phyloP scores from a whole-genome alignment of 1,140 invertebrate genomes.

The Chironomus tepperi region DNA sequence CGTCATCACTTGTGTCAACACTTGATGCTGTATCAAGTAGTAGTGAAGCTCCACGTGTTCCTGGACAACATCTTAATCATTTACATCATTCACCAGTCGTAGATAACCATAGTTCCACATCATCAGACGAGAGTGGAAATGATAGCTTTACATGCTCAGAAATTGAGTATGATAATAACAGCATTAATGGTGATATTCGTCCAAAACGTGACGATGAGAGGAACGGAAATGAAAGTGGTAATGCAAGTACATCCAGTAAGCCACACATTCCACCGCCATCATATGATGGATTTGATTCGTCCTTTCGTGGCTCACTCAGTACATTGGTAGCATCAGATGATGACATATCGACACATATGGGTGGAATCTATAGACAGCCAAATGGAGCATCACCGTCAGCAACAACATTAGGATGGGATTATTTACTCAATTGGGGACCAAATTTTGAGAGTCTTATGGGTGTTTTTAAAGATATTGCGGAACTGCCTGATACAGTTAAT shows the following conservation, averaged over 20 bases:
- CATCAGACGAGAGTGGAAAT: slow-evolving; percentile 89
- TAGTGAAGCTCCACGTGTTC: slow-evolving; percentile 69
- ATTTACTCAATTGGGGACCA: slow-evolving; percentile 89
- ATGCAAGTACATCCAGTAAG: slow-evolving; percentile 45
- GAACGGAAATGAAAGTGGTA: slow-evolving; percentile 49
- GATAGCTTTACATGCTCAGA: slow-evolving; percentile 97
- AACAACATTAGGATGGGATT: slow-evolving; percentile 78
- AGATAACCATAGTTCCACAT: slow-evolving; percentile 71
- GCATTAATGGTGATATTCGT: slow-evolving; percentile 63
- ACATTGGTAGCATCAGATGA: slow-evolving; percentile 88
- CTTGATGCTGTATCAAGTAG: slow-evolving; percentile 86
- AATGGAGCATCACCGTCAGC: slow-evolving; percentile 62
- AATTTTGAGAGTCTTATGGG: slow-evolving; percentile 91
- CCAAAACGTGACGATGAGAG: slow-evolving; percentile 58
- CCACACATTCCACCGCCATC: slow-evolving; percentile 60
- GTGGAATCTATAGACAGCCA: slow-evolving; percentile 61
- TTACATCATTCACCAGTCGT: slow-evolving; percentile 59
- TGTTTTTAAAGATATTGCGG: slow-evolving; percentile 92
- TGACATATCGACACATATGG: slow-evolving; percentile 66
- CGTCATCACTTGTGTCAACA: slow-evolving; percentile 83
- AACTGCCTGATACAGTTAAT: slow-evolving; percentile 74
- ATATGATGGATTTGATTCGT: slow-evolving; percentile 88
- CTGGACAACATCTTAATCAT: slow-evolving; percentile 47
- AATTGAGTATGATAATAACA: slow-evolving; percentile 91
- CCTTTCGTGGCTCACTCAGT: slow-evolving; percentile 84